Evolutionary conservation across 2,888 invertebrate genomes (phyloP), one percentile per base, ranked within the genome.

Genomic region (Tipula unca): DNA sequence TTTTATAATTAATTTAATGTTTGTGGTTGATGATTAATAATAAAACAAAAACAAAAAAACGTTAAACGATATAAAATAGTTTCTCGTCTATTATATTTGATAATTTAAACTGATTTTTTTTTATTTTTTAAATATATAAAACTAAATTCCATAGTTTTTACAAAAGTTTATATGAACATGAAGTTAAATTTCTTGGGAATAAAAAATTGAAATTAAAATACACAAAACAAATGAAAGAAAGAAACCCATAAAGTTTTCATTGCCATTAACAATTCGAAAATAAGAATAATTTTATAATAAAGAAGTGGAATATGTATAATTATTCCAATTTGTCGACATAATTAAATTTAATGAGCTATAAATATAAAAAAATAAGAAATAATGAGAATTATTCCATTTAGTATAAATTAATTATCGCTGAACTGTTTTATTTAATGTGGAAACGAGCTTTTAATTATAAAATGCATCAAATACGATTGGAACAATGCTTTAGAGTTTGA

Each of bases 241-340:
- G 17, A n/a, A n/a, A n/a, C n/a, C n/a, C 69, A 69, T 69, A 69
- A 69, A 69, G 69, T 69, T 69, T 69, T 69, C 69, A 69, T 69
- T 69, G 25, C 20, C 48, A 54, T 54, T 54, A 54, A 54, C 17
- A 54, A 54, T 54, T 54, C 48, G 48, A 17, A 54, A 54, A 54
- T 3, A 54, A 20, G 4, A 54, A 54, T 17, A 54, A 54, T 54
- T 54, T n/a, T n/a, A n/a, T n/a, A n/a, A n/a, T 54, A 54, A 54
- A 69, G 69, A 25, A 69, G 25, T 69, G 25, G 69, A 8, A n/a
- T n/a, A n/a, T n/a, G 4, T n/a, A 69, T 69, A 69, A 69, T 69
- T 69, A 69, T 69, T 69, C 69, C 69, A 69, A 69, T 69, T 69
- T 69, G 69, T 69, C 69, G 69, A 69, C 69, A 69, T 69, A 69